phyloP scores from a whole-genome alignment of 2,797 vertebrate genomes.

The Eidolon dupreanum region DNA sequence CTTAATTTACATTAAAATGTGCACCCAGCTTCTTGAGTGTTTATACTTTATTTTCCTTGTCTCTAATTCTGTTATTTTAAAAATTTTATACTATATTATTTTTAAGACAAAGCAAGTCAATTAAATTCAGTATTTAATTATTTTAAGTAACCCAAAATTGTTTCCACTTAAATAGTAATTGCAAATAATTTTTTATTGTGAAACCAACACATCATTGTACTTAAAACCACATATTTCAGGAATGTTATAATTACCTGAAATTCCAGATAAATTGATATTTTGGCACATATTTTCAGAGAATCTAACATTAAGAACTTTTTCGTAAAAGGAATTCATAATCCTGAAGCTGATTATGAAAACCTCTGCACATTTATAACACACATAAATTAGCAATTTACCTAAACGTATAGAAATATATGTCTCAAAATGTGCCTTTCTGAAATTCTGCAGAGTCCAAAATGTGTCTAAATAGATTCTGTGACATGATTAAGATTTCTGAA shows the following conservation, averaged over 20 bases:
- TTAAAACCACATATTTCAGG: neutral
- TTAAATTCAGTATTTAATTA: neutral
- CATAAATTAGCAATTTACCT: neutral
- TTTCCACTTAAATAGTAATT: constrained; percentile 13
- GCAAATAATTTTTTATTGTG: neutral
- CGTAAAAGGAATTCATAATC: neutral
- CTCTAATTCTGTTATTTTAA: neutral
- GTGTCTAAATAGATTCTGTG: neutral
- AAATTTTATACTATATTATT: neutral
- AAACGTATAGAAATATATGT: neutral
- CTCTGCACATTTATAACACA: neutral
- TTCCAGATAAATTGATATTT: neutral
- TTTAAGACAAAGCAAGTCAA: neutral
- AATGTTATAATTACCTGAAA: neutral
- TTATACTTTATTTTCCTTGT: neutral
- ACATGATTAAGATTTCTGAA: neutral
- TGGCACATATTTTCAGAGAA: neutral
- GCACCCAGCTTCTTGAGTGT: accelerated
- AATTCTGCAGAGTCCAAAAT: neutral
- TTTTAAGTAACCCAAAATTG: neutral
- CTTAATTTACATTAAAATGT: constrained; percentile 20
- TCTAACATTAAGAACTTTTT: neutral
- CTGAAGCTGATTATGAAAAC: neutral
- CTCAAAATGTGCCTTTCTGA: constrained; percentile 18
- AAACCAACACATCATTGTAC: neutral